phyloP scores from a whole-genome alignment of 2,797 vertebrate genomes.

The Crypturellus tataupa region DNA sequence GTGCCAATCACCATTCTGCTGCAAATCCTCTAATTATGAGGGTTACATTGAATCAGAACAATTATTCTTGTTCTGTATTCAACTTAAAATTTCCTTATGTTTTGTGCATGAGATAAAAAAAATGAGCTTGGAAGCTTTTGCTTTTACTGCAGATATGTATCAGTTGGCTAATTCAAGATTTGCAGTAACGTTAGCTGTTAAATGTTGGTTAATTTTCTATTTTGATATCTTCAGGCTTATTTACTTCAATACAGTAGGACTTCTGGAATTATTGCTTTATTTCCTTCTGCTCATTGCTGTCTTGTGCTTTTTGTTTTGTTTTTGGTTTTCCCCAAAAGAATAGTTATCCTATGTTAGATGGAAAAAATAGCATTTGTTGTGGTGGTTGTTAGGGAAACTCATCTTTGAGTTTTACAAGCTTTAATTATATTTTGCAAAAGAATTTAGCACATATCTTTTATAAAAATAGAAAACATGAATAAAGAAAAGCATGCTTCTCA shows the following conservation, averaged over 20 bases:
- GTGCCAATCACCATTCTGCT: neutral
- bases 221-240: neutral
- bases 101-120: neutral
- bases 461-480: neutral
- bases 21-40: neutral
- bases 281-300: neutral
- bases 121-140: neutral
- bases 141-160: neutral
- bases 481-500: accelerated
- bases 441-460: neutral
- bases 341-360: neutral
- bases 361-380: neutral
- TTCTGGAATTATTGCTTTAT: neutral
- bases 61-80: neutral
- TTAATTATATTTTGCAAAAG: neutral
- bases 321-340: neutral
- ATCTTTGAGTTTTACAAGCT: neutral
- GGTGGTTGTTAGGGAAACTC: neutral
- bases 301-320: neutral
- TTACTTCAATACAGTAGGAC: neutral
- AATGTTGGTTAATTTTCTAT: neutral
- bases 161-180: neutral
- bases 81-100: neutral
- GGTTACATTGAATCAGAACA: neutral
- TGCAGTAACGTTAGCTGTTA: neutral